A percentile compares a stretch with the other conserved stretches of the same genome.
These are phyloP conservation scores for Dolichopus griseipennis DNA, from an alignment of 2,888 invertebrate species.

Conservation along the genomic window DNA sequence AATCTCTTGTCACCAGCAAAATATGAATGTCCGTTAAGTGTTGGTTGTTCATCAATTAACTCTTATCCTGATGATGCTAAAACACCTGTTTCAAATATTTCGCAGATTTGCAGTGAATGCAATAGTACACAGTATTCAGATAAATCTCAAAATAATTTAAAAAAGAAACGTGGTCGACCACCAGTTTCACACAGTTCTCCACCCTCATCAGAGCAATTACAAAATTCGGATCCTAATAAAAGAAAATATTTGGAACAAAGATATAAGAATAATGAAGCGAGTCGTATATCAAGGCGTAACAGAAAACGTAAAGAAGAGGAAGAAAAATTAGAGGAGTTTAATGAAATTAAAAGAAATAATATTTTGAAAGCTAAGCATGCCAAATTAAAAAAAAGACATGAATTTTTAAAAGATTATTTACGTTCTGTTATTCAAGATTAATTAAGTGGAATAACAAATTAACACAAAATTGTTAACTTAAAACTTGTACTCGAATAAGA, in stretches of 20 bases:
- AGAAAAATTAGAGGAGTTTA: slow-evolving; percentile 37
- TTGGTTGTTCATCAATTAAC: not conserved
- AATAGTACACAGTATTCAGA: not conserved
- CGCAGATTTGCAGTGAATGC: not conserved
- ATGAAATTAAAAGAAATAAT: not conserved
- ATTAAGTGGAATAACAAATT: no score
- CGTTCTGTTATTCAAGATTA: not conserved
- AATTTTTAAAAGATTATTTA: not conserved
- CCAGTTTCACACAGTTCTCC: slow-evolving; percentile 40
- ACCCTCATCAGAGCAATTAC: slow-evolving; percentile 18
- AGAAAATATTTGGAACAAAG: slow-evolving; percentile 58
- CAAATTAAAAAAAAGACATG: not conserved
- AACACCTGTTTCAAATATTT: not conserved
- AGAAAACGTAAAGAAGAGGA: slow-evolving; percentile 52
- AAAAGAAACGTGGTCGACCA: slow-evolving; percentile 46
- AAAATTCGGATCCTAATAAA: slow-evolving; percentile 42
- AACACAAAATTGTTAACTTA: no score
- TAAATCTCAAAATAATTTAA: not conserved
- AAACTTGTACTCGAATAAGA: no score
- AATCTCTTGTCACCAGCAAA: not conserved
- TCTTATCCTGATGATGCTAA: not conserved
- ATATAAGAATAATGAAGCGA: slow-evolving; percentile 71
- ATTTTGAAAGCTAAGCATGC: not conserved
- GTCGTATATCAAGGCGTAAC: slow-evolving; percentile 62
- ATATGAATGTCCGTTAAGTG: not conserved